Evolutionary conservation across 1,140 invertebrate genomes (phyloP), one percentile per base, ranked within the genome.

Genomic region (Drosophila nasuta): DNA sequence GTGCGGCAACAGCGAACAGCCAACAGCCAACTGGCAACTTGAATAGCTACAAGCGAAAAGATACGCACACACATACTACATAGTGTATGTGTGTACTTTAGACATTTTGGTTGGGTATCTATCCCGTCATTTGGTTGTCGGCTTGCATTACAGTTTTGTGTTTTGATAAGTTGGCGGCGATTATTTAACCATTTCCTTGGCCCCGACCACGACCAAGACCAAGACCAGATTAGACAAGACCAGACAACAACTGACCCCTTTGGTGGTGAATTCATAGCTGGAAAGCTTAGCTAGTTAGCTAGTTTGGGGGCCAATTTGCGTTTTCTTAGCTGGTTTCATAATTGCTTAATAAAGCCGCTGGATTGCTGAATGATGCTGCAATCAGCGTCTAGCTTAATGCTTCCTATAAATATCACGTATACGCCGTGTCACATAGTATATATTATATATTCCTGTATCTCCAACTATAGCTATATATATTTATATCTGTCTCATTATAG

Each of bases 141-240:
- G 64, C 69, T 78, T 89, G 86, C 85, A 85, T 88, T 85, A 89
- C 67, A 67, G 81, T 69, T 89, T 78, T 62, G 65, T 81, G 75
- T 85, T 85, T 89, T 89, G 85, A 89, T 89, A 89, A 89, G 85
- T 89, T 90, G 86, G 86, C 86, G 43, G 85, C 86, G 81, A 89
- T 89, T 89, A 89, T 89, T 89, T 89, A 81, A 79, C 69, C 86
- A 89, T 89, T 89, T 89, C 85, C 85, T 83, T 77, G 72, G 33
- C 33, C 52, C 11, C 33, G 33, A 10, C 33, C 20, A 72, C 33
- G 33, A 10, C 33, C 20, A 72, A 70, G 76, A 67, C 45, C 45
- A 52, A 70, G 72, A 41, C 71, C 52, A 20, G 52, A 17, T 15
- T 33, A 56, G 13, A 56, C 38, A 38, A 56, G 52, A 56, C 41